Evolutionary conservation across 2,797 vertebrate species (phyloP).

Genomic region (Jordanella pulchra): DNA sequence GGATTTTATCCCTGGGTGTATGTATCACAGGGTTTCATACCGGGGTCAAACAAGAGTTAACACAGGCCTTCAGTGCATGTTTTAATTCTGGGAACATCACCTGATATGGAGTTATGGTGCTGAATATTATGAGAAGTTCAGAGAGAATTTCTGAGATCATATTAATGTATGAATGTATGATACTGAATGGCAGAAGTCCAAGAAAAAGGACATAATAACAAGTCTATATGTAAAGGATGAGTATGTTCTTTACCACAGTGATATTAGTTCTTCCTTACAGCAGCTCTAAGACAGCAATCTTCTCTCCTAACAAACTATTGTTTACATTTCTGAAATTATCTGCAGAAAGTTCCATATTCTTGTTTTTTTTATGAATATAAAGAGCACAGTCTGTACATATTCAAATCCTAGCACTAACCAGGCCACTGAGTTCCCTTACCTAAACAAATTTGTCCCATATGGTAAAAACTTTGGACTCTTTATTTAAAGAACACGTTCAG

Average conservation of each 20-base stretch:
- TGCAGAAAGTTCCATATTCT: neutral
- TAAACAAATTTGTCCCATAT: too few relatives aligned
- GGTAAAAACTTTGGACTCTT: too few relatives aligned
- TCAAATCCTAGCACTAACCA: neutral
- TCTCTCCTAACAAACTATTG: neutral
- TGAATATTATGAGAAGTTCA: slow-evolving; percentile 3
- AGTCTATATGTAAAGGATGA: neutral
- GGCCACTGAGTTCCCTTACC: too few relatives aligned
- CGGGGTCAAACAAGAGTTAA: slow-evolving; percentile 32
- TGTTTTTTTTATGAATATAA: neutral
- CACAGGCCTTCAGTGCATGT: slow-evolving; percentile 2
- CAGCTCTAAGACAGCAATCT: neutral
- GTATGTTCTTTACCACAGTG: neutral
- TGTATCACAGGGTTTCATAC: slow-evolving; percentile 20
- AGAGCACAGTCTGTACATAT: neutral
- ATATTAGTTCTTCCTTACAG: neutral
- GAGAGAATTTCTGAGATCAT: neutral
- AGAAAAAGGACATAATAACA: neutral
- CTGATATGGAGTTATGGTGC: slow-evolving; percentile 5
- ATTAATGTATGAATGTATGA: neutral
- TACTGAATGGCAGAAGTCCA: neutral
- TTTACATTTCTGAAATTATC: neutral
- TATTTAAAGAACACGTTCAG: too few relatives aligned
- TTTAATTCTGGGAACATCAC: slow-evolving; percentile 15
- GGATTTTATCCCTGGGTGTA: slow-evolving; percentile 5